Conservation (phyloP, 2,113 vertebrate species). For the Ptyas mucosa region DNA sequence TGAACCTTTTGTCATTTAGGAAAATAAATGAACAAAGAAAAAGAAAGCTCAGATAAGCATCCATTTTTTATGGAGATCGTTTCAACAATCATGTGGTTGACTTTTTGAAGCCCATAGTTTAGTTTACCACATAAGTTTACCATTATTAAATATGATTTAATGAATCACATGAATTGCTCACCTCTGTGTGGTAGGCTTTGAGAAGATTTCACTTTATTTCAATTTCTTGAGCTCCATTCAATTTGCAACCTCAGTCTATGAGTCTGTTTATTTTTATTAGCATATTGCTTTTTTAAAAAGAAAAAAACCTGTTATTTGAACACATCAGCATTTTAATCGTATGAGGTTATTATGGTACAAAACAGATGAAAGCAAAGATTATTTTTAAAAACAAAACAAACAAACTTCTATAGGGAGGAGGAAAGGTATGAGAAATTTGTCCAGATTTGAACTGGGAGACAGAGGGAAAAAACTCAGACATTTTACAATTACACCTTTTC, state of each 20-base stretch:
- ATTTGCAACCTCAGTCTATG: slow-evolving; percentile 34
- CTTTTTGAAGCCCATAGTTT: neutral
- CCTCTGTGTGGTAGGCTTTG: slow-evolving; percentile 1
- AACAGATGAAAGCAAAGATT: slow-evolving; percentile 42
- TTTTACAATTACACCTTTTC: neutral
- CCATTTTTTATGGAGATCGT: rapidly evolving
- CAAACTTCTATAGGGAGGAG: neutral
- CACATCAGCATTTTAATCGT: slow-evolving; percentile 54
- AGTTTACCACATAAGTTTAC: neutral
- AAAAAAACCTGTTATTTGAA: slow-evolving; percentile 50
- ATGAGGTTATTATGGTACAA: slow-evolving; percentile 54
- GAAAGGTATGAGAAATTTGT: neutral
- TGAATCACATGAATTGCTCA: neutral
- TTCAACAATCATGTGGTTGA: neutral
- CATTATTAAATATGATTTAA: neutral
- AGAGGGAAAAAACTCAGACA: neutral
- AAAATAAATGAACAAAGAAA: neutral
- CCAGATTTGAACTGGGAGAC: neutral
- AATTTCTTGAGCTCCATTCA: slow-evolving; percentile 22
- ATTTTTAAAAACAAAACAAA: slow-evolving; percentile 26
- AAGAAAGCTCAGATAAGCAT: neutral
- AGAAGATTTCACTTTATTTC: slow-evolving; percentile 37
- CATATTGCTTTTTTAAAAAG: slow-evolving; percentile 42
- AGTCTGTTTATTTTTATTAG: slow-evolving; percentile 53
- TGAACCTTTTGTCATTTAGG: neutral